Base-by-base conservation (phyloP, 2,888 invertebrate genomes). In the Erebia palarica region DNA sequence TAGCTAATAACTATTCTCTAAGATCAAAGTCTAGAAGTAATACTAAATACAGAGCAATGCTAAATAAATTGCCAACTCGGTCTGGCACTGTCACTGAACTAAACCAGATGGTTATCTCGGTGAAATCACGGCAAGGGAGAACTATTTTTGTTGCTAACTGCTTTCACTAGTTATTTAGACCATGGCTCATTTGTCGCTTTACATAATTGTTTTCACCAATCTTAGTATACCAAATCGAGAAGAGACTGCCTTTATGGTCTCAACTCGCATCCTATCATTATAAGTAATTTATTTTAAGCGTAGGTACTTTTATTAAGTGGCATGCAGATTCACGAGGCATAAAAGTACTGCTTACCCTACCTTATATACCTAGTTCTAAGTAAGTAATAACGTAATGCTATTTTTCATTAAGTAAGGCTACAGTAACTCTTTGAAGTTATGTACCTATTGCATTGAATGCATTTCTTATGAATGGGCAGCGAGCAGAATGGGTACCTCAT, bases 121-220 rank as follows among this genome's bases (percentile, higher is more conserved):
- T 86, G 88, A 90, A 90, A 91, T 86, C 86, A 82, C 80, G 81
- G 81, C 78, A 81, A 84, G 84, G 84, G 82, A 84, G 83, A 79
- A 80, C 82, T 76, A 80, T 76, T 78, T 78, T 80, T 81, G 68
- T 78, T 82, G 82, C 84, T 81, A 76, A 69, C 86, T 78, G 86
- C 89, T 90, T 90, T 91, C 89, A 86, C 88, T 82, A 76, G 75
- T 78, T 73, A 80, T 79, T 78, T 14, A 51, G n/a, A 5, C 55
- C 53, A 53, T 53, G 53, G 42, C 44, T 57, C 36, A 57, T 66
- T 44, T 55, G 65, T 55, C 18, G 44, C 42, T 66, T 65, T 65
- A 57, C 57, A 57, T 57, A 65, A 65, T 65, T 66, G 44, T 57
- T 57, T 66, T 57, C 65, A 47, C 63, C 44, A 14, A 61, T 61